Conservation (phyloP, 2,888 invertebrate species). For the Pharmacophagus antenor region DNA sequence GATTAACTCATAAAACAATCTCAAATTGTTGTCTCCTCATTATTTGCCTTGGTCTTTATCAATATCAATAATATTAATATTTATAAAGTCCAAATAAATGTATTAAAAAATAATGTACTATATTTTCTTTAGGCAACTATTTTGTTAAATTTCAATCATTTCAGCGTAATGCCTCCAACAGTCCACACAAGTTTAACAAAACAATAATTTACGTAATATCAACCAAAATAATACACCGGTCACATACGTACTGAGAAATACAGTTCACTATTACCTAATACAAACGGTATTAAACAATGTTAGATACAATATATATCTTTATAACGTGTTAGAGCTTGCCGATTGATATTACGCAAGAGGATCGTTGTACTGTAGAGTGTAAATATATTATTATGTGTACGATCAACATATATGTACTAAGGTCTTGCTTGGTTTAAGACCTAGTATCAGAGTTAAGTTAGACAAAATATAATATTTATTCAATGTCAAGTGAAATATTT, state of each 20-base stretch:
- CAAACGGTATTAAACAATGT: neutral
- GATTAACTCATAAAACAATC: too few relatives aligned
- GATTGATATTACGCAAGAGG: slow-evolving; percentile 8
- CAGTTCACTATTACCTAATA: slow-evolving; percentile 11
- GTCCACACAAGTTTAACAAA: too few relatives aligned
- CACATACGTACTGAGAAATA: slow-evolving; percentile 3
- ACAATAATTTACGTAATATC: slow-evolving; percentile 11
- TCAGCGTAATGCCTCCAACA: too few relatives aligned
- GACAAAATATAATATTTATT: neutral
- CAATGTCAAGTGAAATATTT: neutral
- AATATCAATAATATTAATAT: too few relatives aligned
- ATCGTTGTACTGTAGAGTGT: neutral
- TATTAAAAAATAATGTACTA: too few relatives aligned
- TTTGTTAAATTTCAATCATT: too few relatives aligned
- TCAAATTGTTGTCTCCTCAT: too few relatives aligned
- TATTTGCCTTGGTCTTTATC: too few relatives aligned
- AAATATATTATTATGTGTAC: neutral
- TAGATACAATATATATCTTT: neutral
- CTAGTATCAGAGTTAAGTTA: neutral
- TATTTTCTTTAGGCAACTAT: too few relatives aligned
- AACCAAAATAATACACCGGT: slow-evolving; percentile 22
- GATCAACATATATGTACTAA: slow-evolving; percentile 13
- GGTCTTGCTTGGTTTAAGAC: slow-evolving; percentile 3
- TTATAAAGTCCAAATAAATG: too few relatives aligned
- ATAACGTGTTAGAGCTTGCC: neutral